These are phyloP conservation scores for Norana najaformis DNA, from an alignment of 2,888 invertebrate species.

Conservation along the genomic window DNA sequence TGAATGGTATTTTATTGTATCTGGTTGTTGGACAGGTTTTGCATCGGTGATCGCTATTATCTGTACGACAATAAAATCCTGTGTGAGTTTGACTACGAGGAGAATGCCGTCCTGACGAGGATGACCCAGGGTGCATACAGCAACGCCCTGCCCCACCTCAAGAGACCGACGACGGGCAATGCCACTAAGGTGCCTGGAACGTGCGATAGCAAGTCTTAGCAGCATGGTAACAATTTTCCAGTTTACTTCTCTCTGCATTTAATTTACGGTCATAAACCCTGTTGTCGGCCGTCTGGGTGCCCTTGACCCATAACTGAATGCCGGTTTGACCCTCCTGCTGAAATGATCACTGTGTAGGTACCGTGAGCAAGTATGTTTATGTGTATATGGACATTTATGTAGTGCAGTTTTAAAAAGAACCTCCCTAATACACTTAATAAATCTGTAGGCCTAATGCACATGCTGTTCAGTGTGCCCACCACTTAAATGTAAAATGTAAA, in stretches of 20 bases:
- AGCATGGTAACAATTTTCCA: background rate
- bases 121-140: constrained; percentile 69
- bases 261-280: too few species aligned
- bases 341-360: too few species aligned
- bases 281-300: background rate
- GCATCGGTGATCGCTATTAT: constrained; percentile 90
- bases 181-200: constrained; percentile 17
- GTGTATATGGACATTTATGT: too few species aligned
- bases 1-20: background rate
- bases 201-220: constrained; percentile 17
- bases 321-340: too few species aligned
- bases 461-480: too few species aligned
- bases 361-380: too few species aligned
- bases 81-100: constrained; percentile 92
- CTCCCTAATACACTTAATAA: too few species aligned
- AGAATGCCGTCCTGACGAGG: constrained; percentile 82
- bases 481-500: too few species aligned
- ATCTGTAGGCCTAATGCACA: too few species aligned
- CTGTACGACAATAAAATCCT: constrained; percentile 90
- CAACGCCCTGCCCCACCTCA: constrained; percentile 77
- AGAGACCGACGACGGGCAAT: constrained; percentile 55
- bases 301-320: too few species aligned
- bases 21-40: constrained; percentile 73
- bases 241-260: too few species aligned
- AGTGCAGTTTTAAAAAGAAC: too few species aligned